Conservation (phyloP, 92 coral and sea anemone species). For the Umimayanthus kanabou region DNA sequence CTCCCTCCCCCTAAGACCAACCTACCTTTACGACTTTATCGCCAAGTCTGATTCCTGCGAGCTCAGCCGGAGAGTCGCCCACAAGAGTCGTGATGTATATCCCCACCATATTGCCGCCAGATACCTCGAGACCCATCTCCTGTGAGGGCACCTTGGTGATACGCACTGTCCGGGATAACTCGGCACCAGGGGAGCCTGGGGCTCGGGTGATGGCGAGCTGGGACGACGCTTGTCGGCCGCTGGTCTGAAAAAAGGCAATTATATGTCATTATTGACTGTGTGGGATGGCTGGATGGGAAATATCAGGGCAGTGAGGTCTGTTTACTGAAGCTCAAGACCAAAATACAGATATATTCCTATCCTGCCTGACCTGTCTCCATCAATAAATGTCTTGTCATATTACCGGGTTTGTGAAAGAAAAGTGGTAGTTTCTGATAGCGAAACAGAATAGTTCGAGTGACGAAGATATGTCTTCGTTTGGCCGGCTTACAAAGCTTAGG, state of each 20-base stretch:
- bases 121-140: slow-evolving; percentile 38
- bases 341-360: too few species aligned
- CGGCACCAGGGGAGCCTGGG: neutral
- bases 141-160: slow-evolving; percentile 48
- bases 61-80: slow-evolving; percentile 45
- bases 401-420: too few species aligned
- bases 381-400: too few species aligned
- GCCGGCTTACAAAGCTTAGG: too few species aligned
- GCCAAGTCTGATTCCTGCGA: slow-evolving; percentile 53
- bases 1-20: neutral
- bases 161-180: slow-evolving; percentile 41
- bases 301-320: too few species aligned
- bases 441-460: too few species aligned
- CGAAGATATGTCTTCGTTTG: too few species aligned
- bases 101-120: slow-evolving; percentile 55
- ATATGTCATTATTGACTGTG: neutral
- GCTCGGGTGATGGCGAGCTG: neutral
- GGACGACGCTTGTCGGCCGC: neutral
- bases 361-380: too few species aligned
- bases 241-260: neutral
- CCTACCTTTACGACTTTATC: slow-evolving; percentile 51
- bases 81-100: slow-evolving; percentile 47
- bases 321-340: too few species aligned
- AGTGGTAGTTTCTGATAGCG: too few species aligned
- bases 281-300: too few species aligned